These are phyloP conservation scores for Electrona antarctica DNA, from an alignment of 2,113 vertebrate genomes.

Conservation along the genomic window DNA sequence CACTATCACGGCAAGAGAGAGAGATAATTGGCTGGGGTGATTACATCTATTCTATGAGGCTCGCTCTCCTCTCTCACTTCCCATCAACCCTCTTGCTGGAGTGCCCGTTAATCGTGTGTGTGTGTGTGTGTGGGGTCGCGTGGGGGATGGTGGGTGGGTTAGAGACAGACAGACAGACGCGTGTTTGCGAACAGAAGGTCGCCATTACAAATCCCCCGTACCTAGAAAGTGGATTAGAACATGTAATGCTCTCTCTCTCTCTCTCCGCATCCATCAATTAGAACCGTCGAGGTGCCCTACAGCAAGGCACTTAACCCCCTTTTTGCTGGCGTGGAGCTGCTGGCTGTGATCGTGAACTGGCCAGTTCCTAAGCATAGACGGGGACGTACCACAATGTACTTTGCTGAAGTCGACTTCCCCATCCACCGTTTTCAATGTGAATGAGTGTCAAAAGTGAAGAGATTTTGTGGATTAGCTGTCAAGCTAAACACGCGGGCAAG, in stretches of 20 bases:
- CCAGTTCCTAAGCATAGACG: background rate
- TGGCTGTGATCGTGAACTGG: no score
- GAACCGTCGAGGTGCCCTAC: slow-evolving; percentile 29
- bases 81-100: no score
- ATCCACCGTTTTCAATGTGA: slow-evolving; percentile 3
- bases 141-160: no score
- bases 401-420: no score
- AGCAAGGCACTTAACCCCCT: slow-evolving; percentile 58
- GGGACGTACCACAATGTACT: background rate
- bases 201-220: background rate
- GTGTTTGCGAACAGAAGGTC: no score
- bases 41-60: no score
- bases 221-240: background rate
- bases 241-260: background rate
- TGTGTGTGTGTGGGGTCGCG: no score
- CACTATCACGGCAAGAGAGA: no score
- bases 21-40: no score
- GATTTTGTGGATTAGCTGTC: background rate
- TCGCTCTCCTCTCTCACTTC: no score
- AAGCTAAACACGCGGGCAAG: background rate
- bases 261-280: background rate
- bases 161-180: no score
- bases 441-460: background rate
- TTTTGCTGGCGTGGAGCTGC: slow-evolving; percentile 5
- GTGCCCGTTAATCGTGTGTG: no score